phyloP scores from a whole-genome alignment of 2,888 invertebrate species.

The Stratiomys singularior region DNA sequence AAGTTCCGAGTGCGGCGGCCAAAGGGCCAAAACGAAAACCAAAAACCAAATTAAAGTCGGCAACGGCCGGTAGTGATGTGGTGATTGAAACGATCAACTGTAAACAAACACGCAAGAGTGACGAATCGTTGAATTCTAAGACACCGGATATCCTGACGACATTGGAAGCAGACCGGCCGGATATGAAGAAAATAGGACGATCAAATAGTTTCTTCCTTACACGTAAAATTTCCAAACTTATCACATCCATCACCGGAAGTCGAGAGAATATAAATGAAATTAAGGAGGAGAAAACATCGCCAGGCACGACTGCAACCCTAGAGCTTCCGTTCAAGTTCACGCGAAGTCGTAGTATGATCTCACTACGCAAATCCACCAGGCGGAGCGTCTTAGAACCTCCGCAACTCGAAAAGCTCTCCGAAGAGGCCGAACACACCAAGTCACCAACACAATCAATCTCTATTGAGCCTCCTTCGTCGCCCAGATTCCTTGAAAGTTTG shows the following conservation, averaged over 20 bases:
- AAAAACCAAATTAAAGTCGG: background rate
- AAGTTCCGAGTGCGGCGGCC: background rate
- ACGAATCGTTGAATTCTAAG: background rate
- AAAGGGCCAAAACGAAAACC: background rate
- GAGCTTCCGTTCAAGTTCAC: slow-evolving; percentile 58
- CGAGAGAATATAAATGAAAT: slow-evolving; percentile 62
- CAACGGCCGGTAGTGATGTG: background rate
- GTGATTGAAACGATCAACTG: background rate
- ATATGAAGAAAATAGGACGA: slow-evolving; percentile 60
- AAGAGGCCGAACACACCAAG: slow-evolving; percentile 58
- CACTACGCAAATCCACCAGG: slow-evolving; percentile 59
- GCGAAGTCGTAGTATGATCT: slow-evolving; percentile 63
- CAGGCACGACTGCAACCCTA: slow-evolving; percentile 49
- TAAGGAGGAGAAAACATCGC: slow-evolving; percentile 48
- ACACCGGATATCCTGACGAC: background rate
- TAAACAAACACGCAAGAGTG: slow-evolving; percentile 21
- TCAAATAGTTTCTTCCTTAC: slow-evolving; percentile 64
- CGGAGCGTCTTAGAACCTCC: slow-evolving; percentile 63
- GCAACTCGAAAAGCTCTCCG: slow-evolving; percentile 63
- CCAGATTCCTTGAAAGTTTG: slow-evolving; percentile 15
- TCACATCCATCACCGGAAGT: slow-evolving; percentile 63
- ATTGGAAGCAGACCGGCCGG: slow-evolving; percentile 4
- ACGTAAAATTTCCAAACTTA: slow-evolving; percentile 61
- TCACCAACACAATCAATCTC: slow-evolving; percentile 54
- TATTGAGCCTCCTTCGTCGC: slow-evolving; percentile 23